These are phyloP conservation scores for Danio choprae DNA, from an alignment of 2,797 vertebrate species.

Conservation along the genomic window DNA sequence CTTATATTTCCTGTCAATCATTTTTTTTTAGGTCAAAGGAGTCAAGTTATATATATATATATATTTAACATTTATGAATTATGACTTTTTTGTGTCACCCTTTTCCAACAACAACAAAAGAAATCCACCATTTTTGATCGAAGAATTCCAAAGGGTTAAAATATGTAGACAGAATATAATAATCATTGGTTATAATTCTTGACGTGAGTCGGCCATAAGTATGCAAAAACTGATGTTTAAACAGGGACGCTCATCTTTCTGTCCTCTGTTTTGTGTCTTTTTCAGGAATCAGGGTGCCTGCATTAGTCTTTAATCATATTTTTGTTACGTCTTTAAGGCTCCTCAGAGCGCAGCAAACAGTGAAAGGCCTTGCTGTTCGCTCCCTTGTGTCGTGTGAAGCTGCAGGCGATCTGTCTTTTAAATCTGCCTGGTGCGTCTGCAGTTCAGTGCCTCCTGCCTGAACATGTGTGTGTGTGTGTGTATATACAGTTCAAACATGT, in stretches of 20 bases:
- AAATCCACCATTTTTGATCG: too few relatives aligned
- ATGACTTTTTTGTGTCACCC: too few relatives aligned
- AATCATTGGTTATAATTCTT: too few relatives aligned
- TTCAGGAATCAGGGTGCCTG: conserved; percentile 39
- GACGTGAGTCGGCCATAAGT: too few relatives aligned
- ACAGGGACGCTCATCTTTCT: background rate
- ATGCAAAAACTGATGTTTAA: background rate
- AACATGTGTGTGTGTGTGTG: too few relatives aligned
- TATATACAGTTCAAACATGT: conserved; percentile 12
- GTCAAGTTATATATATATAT: too few relatives aligned
- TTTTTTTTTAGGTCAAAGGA: too few relatives aligned
- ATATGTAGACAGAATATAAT: too few relatives aligned
- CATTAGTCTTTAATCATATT: conserved; percentile 50
- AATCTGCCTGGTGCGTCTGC: background rate
- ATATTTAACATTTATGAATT: too few relatives aligned
- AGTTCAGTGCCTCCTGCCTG: background rate
- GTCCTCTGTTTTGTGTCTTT: background rate
- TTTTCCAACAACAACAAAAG: too few relatives aligned
- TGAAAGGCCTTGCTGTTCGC: conserved; percentile 38
- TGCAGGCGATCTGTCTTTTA: conserved; percentile 48
- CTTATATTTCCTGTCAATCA: too few relatives aligned
- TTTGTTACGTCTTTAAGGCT: conserved; percentile 27
- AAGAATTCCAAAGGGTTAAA: too few relatives aligned
- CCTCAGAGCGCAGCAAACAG: conserved; percentile 40
- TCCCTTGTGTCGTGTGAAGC: conserved; percentile 43